These are phyloP conservation scores for Caranx ignobilis DNA, from an alignment of 2,113 vertebrate genomes.

Conservation along the genomic window DNA sequence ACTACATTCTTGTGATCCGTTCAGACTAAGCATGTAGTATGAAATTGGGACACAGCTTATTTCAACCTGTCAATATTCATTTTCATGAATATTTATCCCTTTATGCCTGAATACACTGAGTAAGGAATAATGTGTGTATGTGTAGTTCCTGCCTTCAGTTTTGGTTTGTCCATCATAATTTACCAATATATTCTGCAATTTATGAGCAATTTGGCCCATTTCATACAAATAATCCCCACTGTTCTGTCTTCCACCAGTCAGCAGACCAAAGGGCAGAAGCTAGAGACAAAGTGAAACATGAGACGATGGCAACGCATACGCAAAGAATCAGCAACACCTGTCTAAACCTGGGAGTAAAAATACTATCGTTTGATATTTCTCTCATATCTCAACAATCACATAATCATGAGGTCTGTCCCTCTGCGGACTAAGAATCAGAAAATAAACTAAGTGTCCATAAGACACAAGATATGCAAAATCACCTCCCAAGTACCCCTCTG, in stretches of 20 bases:
- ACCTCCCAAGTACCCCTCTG: conserved; percentile 59
- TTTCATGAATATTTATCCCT: background rate
- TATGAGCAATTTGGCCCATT: conserved; percentile 22
- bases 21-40: background rate
- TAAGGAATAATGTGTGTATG: conserved; percentile 1
- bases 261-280: conserved; percentile 4
- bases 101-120: background rate
- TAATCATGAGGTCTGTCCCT: conserved; percentile 15
- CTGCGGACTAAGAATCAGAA: conserved; percentile 18
- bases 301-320: conserved; percentile 9
- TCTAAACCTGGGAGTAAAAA: background rate
- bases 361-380: conserved; percentile 3
- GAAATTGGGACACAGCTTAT: background rate
- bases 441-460: conserved; percentile 57
- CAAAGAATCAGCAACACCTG: conserved; percentile 9
- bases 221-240: conserved; percentile 2
- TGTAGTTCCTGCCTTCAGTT: background rate
- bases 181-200: background rate
- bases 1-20: background rate
- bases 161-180: background rate
- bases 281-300: conserved; percentile 6
- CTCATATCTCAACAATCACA: conserved; percentile 15
- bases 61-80: background rate
- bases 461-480: conserved; percentile 98
- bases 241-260: conserved; percentile 11